phyloP scores from a whole-genome alignment of 1,140 invertebrate genomes.

The Fopius arisanus region DNA sequence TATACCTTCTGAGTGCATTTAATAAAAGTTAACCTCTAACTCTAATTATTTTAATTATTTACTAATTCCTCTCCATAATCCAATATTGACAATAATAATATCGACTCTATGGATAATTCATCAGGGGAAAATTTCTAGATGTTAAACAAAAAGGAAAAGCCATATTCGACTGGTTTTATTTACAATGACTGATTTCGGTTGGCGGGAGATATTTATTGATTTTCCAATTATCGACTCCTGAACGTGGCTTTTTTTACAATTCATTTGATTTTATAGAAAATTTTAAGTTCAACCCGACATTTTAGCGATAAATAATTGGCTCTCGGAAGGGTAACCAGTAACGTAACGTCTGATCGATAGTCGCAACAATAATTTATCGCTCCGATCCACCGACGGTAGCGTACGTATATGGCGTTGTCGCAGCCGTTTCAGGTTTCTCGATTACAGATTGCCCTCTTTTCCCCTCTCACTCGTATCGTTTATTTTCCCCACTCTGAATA shows the following conservation, averaged over 20 bases:
- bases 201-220: too few species aligned
- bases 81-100: too few species aligned
- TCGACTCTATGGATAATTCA: too few species aligned
- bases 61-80: too few species aligned
- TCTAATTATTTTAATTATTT: too few species aligned
- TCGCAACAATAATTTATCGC: slow-evolving; percentile 31
- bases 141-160: too few species aligned
- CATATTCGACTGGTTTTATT: too few species aligned
- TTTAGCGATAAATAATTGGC: slow-evolving; percentile 31
- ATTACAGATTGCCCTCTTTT: slow-evolving; percentile 39
- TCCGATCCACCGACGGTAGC: neutral
- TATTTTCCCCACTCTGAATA: neutral
- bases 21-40: too few species aligned
- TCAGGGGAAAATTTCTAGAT: too few species aligned
- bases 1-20: too few species aligned
- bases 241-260: neutral
- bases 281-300: neutral
- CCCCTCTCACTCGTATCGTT: neutral
- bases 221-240: neutral
- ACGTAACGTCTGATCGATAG: slow-evolving; percentile 25
- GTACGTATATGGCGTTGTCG: slow-evolving; percentile 36
- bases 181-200: too few species aligned
- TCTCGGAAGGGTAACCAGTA: neutral
- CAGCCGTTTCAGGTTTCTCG: slow-evolving; percentile 36
- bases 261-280: too few species aligned